Evolutionary conservation across 2,888 invertebrate species (phyloP), one percentile per base, ranked within the genome.

Genomic region (Melitaea athalia): DNA sequence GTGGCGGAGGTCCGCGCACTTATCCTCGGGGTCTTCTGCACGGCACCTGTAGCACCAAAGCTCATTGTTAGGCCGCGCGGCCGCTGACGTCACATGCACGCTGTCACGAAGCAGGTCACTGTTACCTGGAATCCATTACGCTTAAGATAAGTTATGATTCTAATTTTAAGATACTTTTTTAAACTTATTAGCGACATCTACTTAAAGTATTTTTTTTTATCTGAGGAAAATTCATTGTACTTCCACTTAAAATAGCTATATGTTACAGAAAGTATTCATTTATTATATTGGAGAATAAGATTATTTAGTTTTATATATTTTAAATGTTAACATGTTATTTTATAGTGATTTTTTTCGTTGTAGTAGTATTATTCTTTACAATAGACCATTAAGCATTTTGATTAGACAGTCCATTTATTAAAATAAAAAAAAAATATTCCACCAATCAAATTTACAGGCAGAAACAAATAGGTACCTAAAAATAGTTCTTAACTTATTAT

Each of bases 11-110:
- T 96, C 95, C 5, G 95, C 94, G 79, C 97, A 97, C 77, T 92
- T 92, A 72, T 96, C 95, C 7, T 95, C 96, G 50, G 96, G 95
- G 7, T 94, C 94, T 90, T 97, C 95, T 0, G 96, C 96, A 77
- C 96, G 94, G 84, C 97, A 97, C 75, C 94, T 94, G 87, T 96
- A 97, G 87, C 97, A 97, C 94, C 95, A 96, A 64, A 97, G 93
- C 83, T 97, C 96, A 85, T 96, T 96, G 76, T 94, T 94, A 74
- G 96, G 95, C 81, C 96, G 95, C 42, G 95, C 95, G 33, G 97
- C 97, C 50, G 95, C 96, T 73, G 96, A 95, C 0, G 97, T 97
- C 77, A 95, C 95, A 87, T 97, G 97, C 66, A 94, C 94, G 75
- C 95, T 94, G 83, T 94, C 95, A 5, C 94, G 91, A 59, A 93